Evolutionary conservation across 2,888 invertebrate genomes (phyloP), one percentile per base, ranked within the genome.

Genomic region (Harpalus rubripes): DNA sequence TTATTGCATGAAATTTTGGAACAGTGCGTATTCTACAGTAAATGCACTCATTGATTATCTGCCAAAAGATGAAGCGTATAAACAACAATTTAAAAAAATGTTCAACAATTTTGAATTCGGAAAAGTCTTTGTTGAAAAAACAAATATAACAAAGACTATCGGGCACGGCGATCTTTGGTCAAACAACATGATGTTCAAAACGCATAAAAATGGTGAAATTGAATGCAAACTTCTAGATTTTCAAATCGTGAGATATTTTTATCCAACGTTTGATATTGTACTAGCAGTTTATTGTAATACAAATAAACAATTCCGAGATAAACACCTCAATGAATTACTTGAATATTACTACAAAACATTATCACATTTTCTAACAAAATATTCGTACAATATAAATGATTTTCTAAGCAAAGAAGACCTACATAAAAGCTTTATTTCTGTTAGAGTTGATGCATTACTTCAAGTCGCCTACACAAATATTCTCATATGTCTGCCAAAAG

Each of bases 261-360:
- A 32, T 6, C 32, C 32, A 32, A 32, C 32, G 1, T 32, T 32
- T 5, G 32, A 32, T 32, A 32, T 32, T 32, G 32, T 6, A 3
- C 32, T 32, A 4, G 32, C 32, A 32, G 32, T 32, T 1, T 32
- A 32, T 26, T 87, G 87, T 8, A 90, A 89, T 72, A 89, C 89
- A 0, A 86, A 88, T 65, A 88, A 87, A 72, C 59, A 61, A 18
- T 87, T 89, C 22, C 86, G 90, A 8, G 86, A 87, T 5, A 16
- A 86, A 61, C 86, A 89, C 84, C 88, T 86, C 10, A 65, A 87
- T 5, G 86, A 87, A 58, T 81, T 90, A 22, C 72, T 89, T 63
- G 86, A 86, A 8, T 87, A 87, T 87, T 90, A 90, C 86, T 89
- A 89, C 85, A 63, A 87, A 8, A 86, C 81, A 15, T 86, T 90